These are phyloP conservation scores for Eumaeus atala DNA, from an alignment of 1,140 invertebrate genomes.

Conservation along the genomic window DNA sequence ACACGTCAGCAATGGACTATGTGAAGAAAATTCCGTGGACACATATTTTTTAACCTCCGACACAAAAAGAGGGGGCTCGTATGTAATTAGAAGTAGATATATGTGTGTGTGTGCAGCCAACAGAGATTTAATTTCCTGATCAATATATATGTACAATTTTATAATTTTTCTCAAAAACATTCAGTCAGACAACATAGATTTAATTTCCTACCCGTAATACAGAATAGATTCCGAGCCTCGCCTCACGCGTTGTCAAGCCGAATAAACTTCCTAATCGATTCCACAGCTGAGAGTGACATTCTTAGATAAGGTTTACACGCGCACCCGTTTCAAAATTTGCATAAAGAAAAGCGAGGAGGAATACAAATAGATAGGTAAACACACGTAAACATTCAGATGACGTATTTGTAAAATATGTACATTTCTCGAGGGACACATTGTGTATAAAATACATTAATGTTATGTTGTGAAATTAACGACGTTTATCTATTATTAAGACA, in stretches of 20 bases:
- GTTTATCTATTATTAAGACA: no score
- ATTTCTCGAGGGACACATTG: no score
- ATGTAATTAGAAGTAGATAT: no score
- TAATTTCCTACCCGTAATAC: conserved; percentile 12
- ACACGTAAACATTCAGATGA: conserved; percentile 18
- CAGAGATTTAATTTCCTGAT: no score
- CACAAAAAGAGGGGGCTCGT: no score
- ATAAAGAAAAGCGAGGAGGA: conserved; percentile 57
- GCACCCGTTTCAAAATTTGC: conserved; percentile 55
- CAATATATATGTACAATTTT: no score
- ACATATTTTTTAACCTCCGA: background rate
- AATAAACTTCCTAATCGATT: conserved; percentile 71
- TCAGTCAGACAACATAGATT: no score
- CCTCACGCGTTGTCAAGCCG: conserved; percentile 58
- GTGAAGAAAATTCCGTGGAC: background rate
- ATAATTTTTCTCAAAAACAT: no score
- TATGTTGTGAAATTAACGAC: no score
- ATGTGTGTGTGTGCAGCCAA: no score
- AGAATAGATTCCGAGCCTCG: conserved; percentile 27
- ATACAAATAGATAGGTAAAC: conserved; percentile 27
- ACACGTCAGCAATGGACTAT: background rate
- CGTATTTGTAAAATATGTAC: background rate
- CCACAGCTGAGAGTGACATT: conserved; percentile 63
- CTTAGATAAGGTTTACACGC: conserved; percentile 58
- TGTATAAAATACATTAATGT: no score